phyloP scores from a whole-genome alignment of 2,888 invertebrate species.

The Rhingia campestris region DNA sequence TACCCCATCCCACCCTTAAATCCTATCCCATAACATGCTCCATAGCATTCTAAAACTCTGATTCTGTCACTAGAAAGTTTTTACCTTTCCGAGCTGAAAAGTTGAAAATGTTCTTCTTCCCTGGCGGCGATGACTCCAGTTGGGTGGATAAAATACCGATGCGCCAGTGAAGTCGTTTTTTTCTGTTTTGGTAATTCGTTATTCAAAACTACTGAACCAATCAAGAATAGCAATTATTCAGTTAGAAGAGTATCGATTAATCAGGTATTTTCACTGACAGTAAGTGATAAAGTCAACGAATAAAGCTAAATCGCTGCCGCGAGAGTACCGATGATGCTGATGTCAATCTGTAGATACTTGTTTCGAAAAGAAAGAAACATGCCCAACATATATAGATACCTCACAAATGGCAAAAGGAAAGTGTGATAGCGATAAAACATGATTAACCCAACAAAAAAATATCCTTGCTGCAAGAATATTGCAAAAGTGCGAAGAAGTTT shows the following conservation, averaged over 20 bases:
- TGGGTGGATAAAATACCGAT: not conserved
- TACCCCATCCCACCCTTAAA: conserved; percentile 19
- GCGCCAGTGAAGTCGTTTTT: not conserved
- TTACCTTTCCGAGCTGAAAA: conserved; percentile 60
- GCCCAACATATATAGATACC: conserved; percentile 23
- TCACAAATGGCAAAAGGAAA: not conserved
- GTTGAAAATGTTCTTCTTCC: conserved; percentile 45
- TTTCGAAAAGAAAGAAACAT: conserved; percentile 18
- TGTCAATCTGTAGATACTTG: not conserved
- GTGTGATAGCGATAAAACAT: not conserved
- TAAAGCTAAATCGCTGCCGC: conserved; percentile 34
- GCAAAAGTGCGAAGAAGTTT: conserved; percentile 58
- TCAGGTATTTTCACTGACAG: conserved; percentile 50
- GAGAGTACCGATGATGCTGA: conserved; percentile 22
- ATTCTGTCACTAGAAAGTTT: conserved; percentile 69
- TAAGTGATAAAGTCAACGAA: conserved; percentile 55
- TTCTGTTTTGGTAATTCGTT: conserved; percentile 19
- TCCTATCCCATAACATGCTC: not conserved
- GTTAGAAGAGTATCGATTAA: conserved; percentile 65
- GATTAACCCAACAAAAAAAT: not conserved
- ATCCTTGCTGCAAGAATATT: conserved; percentile 42
- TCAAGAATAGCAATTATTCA: conserved; percentile 71
- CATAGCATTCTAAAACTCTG: conserved; percentile 50
- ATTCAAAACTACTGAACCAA: conserved; percentile 61
- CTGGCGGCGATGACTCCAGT: not conserved